Conservation (phyloP, 1,140 invertebrate genomes). For the Palaemon carinicauda region DNA sequence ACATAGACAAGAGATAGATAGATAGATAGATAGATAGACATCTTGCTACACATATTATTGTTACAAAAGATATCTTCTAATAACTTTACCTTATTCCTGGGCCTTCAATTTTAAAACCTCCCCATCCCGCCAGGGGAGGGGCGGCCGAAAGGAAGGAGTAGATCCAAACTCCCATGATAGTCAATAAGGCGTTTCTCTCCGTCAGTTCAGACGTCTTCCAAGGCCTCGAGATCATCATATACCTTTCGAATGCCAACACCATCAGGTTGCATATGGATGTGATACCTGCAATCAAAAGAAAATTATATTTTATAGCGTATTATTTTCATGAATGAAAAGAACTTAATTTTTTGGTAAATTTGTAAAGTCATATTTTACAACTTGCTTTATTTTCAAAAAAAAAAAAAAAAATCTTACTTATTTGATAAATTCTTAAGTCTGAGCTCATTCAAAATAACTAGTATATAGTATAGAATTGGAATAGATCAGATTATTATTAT, state of each 20-base stretch:
- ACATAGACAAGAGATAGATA: no score
- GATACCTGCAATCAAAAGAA: background rate
- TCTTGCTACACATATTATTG: background rate
- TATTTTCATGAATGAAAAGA: no score
- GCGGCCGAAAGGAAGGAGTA: background rate
- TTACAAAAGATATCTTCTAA: background rate
- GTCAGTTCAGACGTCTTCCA: slow-evolving; percentile 31
- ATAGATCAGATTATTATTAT: no score
- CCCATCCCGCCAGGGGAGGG: slow-evolving; percentile 9
- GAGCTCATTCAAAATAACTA: no score
- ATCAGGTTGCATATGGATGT: slow-evolving; percentile 20
- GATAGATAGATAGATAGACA: no score
- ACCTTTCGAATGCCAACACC: slow-evolving; percentile 17
- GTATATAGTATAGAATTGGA: no score
- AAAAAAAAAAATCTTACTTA: no score
- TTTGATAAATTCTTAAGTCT: no score
- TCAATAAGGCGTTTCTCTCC: background rate
- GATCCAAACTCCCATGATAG: background rate
- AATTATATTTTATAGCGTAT: no score
- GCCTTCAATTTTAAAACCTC: slow-evolving; percentile 5
- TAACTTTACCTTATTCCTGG: slow-evolving; percentile 16
- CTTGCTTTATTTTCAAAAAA: no score
- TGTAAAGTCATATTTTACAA: no score
- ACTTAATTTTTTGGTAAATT: no score
- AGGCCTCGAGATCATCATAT: slow-evolving; percentile 14